Percentiles rank a stretch among this genome's conserved stretches.
These are phyloP conservation scores for Alligator mississippiensis DNA, from an alignment of 2,113 vertebrate species.

Conservation along the genomic window DNA sequence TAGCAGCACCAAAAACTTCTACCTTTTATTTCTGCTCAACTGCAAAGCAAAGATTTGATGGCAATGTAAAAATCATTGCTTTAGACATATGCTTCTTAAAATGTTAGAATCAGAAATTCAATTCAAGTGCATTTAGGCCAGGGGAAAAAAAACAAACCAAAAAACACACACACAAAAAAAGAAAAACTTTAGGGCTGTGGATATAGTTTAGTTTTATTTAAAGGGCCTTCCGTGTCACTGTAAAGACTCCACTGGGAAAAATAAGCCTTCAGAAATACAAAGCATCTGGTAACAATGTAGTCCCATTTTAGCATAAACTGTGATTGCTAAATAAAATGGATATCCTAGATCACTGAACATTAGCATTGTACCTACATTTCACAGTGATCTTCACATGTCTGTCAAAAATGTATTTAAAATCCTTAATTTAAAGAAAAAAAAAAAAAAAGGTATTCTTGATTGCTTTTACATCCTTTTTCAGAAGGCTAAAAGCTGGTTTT, in stretches of 20 bases:
- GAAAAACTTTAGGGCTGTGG: neutral
- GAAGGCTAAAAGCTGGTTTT: fast-evolving
- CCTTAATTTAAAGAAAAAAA: neutral
- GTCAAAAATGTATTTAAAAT: neutral
- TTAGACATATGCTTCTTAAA: neutral
- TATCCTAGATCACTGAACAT: neutral
- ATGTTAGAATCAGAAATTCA: neutral
- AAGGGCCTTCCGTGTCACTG: neutral
- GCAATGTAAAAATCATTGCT: neutral
- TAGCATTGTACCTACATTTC: neutral
- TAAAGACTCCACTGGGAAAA: neutral
- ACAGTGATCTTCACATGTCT: neutral
- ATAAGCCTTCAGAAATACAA: neutral
- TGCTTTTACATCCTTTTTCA: neutral
- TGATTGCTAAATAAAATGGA: fast-evolving
- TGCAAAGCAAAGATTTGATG: neutral
- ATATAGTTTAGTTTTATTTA: neutral
- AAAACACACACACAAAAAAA: neutral
- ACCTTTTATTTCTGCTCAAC: neutral
- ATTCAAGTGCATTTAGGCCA: neutral
- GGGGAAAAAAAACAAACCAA: no score
- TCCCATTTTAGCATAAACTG: neutral
- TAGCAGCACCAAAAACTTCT: neutral
- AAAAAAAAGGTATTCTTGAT: neutral
- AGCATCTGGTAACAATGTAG: neutral